Conservation (phyloP, 2,113 vertebrate genomes). For the Sinocyclocheilus grahami region DNA sequence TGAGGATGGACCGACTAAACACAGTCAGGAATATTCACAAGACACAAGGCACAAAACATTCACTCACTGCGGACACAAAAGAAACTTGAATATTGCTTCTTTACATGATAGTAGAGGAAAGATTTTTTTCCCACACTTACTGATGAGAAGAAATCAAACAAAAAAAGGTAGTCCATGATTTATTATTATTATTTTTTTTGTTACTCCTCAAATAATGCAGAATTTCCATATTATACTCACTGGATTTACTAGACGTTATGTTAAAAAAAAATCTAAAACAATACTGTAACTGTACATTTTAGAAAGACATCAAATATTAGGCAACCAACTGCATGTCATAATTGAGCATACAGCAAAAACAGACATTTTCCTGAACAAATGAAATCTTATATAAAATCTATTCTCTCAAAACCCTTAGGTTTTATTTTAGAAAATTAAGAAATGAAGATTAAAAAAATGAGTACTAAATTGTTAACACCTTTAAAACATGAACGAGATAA, state of each 20-base stretch:
- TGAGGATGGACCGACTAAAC: conserved; percentile 93
- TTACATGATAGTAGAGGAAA: conserved; percentile 56
- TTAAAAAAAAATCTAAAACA: no score
- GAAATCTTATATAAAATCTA: background rate
- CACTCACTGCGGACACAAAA: conserved; percentile 87
- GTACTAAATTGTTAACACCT: background rate
- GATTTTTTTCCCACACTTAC: background rate
- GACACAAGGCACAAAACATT: conserved; percentile 79
- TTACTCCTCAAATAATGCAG: no score
- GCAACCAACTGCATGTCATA: background rate
- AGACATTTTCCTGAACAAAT: background rate
- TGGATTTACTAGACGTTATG: no score
- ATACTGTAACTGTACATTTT: background rate
- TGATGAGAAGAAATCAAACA: conserved; percentile 68
- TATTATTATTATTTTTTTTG: background rate
- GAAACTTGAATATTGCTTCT: conserved; percentile 73
- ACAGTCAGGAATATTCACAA: conserved; percentile 91
- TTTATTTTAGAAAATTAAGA: conserved; percentile 64
- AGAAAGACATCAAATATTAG: background rate
- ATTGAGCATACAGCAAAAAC: background rate
- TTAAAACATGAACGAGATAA: conserved; percentile 35
- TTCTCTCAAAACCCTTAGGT: background rate
- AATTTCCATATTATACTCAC: no score
- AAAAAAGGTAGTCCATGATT: background rate
- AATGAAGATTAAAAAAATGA: conserved; percentile 77